These are phyloP conservation scores for Montipora foliosa DNA, from an alignment of 64 coral and sea anemone genomes.

Conservation along the genomic window DNA sequence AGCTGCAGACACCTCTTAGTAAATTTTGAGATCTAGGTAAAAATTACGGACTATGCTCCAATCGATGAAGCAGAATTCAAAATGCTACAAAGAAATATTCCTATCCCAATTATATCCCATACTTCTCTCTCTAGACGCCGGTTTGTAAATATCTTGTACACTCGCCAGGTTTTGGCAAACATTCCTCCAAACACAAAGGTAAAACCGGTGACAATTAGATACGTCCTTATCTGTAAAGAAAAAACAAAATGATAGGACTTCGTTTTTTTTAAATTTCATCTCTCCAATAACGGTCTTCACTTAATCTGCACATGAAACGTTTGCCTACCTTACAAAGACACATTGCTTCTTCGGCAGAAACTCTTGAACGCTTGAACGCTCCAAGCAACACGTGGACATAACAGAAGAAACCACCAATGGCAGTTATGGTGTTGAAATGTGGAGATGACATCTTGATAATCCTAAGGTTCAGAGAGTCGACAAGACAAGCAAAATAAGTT, in stretches of 20 bases:
- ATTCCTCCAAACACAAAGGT: conserved; percentile 78
- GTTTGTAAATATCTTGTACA: conserved; percentile 72
- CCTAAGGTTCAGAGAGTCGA: neutral
- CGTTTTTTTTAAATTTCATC: neutral
- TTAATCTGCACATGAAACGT: neutral
- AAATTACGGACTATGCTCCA: too few species aligned
- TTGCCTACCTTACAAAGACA: conserved; percentile 39
- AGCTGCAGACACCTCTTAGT: too few species aligned
- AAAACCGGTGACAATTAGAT: conserved; percentile 61
- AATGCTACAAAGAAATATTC: neutral
- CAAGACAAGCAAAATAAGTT: neutral
- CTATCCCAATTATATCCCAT: neutral
- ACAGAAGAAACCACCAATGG: conserved; percentile 50
- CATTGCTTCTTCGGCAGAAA: conserved; percentile 10
- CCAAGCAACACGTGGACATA: conserved; percentile 60
- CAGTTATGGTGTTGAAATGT: conserved; percentile 62
- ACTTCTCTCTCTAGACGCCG: conserved; percentile 30
- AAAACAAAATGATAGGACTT: neutral
- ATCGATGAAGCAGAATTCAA: too few species aligned
- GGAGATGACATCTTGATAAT: conserved; percentile 81
- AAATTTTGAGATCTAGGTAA: too few species aligned
- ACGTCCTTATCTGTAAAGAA: conserved; percentile 33
- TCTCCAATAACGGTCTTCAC: neutral
- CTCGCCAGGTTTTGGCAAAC: conserved; percentile 81
- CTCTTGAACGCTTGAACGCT: conserved; percentile 33